Percentiles rank a stretch among this genome's conserved stretches.
Evolutionary conservation across 2,113 vertebrate species (phyloP).

Genomic region (Epinephelus lanceolatus): DNA sequence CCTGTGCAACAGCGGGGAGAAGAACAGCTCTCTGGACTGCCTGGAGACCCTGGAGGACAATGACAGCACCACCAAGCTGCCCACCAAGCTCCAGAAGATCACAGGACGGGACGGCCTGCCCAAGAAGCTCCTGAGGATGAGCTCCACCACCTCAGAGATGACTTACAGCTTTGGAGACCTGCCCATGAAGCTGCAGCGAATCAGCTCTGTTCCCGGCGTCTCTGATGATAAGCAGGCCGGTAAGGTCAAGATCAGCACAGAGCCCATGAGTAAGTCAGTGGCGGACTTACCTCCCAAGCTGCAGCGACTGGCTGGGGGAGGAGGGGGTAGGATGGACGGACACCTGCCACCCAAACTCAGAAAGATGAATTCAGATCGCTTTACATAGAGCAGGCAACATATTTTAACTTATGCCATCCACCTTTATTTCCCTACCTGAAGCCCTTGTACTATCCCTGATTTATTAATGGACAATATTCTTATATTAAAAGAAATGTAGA

Average conservation of each 20-base stretch:
- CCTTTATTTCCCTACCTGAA: conserved; percentile 56
- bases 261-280: conserved; percentile 97
- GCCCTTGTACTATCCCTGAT: conserved; percentile 76
- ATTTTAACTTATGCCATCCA: conserved; percentile 68
- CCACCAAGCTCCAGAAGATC: conserved; percentile 98
- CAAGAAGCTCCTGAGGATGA: conserved; percentile 97
- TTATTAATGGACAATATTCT: conserved; percentile 83
- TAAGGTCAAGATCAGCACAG: conserved; percentile 91
- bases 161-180: conserved; percentile 97
- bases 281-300: conserved; percentile 98
- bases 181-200: conserved; percentile 98
- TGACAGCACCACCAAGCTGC: conserved; percentile 90
- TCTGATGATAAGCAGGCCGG: conserved; percentile 94
- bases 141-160: conserved; percentile 98
- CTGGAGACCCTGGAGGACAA: conserved; percentile 94
- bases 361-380: conserved; percentile 99
- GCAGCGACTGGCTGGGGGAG: conserved; percentile 92
- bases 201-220: conserved; percentile 98
- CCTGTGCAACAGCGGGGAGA: conserved; percentile 95
- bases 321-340: conserved; percentile 92
- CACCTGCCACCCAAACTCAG: conserved; percentile 96
- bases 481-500: conserved; percentile 79
- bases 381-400: conserved; percentile 87
- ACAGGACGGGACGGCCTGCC: conserved; percentile 96
- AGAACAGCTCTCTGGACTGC: conserved; percentile 94